Evolutionary conservation across 2,797 vertebrate species (phyloP).

Genomic region (Anabacerthia variegaticeps): DNA sequence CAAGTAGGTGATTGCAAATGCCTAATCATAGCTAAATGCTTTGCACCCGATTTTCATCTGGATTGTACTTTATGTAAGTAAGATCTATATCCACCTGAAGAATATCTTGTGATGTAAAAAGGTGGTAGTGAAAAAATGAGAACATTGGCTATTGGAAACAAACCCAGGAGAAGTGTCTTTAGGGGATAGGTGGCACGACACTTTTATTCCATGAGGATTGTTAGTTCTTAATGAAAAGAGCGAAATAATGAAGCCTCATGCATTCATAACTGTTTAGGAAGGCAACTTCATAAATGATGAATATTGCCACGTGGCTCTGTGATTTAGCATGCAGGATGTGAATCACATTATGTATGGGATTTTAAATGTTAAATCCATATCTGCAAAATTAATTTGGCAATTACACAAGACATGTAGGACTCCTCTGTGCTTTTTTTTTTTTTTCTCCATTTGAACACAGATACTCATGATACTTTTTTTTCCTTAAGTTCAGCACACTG

Average conservation of each 20-base stretch:
- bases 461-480: not conserved
- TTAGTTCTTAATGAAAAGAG: not conserved
- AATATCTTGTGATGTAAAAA: not conserved
- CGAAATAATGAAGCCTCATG: not conserved
- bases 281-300: not conserved
- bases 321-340: not conserved
- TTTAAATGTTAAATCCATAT: not conserved
- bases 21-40: not conserved
- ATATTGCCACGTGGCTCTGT: not conserved
- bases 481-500: not conserved
- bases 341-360: fast-evolving
- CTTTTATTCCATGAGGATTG: not conserved
- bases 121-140: not conserved
- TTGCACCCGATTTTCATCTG: not conserved
- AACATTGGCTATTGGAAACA: not conserved
- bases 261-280: not conserved
- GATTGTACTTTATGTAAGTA: not conserved
- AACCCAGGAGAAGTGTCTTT: not conserved
- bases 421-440: not conserved
- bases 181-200: not conserved
- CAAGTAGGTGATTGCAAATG: fast-evolving
- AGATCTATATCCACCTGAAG: not conserved
- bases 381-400: not conserved
- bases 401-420: not conserved
- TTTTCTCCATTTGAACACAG: not conserved